Percentiles rank a stretch among this genome's conserved stretches.
Conservation (phyloP, 2,888 invertebrate species). For the Cheilosia variabilis region DNA sequence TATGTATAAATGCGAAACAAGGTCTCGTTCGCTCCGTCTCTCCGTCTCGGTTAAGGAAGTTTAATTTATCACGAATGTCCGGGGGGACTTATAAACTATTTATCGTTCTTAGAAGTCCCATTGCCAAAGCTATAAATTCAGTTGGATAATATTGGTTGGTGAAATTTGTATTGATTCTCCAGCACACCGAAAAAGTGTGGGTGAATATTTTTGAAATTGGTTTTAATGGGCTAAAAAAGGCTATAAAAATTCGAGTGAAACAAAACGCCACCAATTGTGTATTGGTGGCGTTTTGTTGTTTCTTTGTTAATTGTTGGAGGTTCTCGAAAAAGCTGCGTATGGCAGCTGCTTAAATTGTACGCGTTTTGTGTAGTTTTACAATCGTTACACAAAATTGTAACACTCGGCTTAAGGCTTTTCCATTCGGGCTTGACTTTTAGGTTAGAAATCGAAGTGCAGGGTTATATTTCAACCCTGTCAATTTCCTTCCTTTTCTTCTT, state of each 20-base stretch:
- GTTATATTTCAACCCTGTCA: too few species aligned
- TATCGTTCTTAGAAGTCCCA: constrained; percentile 70
- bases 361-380: too few species aligned
- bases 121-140: constrained; percentile 69
- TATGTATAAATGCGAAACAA: constrained; percentile 12
- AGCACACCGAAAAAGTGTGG: neutral
- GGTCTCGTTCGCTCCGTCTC: neutral
- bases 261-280: too few species aligned
- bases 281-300: too few species aligned
- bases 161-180: constrained; percentile 69
- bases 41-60: constrained; percentile 53
- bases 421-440: too few species aligned
- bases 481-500: too few species aligned
- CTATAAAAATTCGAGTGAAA: neutral
- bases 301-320: too few species aligned
- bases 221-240: neutral
- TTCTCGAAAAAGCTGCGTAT: too few species aligned
- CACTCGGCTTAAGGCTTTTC: too few species aligned
- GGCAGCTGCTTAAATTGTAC: too few species aligned
- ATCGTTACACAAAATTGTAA: too few species aligned
- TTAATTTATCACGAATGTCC: constrained; percentile 73
- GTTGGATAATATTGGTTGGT: constrained; percentile 70
- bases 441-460: too few species aligned
- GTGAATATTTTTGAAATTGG: neutral
- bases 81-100: constrained; percentile 72